phyloP scores from a whole-genome alignment of 2,797 vertebrate species.

The Gallirallus australis region DNA sequence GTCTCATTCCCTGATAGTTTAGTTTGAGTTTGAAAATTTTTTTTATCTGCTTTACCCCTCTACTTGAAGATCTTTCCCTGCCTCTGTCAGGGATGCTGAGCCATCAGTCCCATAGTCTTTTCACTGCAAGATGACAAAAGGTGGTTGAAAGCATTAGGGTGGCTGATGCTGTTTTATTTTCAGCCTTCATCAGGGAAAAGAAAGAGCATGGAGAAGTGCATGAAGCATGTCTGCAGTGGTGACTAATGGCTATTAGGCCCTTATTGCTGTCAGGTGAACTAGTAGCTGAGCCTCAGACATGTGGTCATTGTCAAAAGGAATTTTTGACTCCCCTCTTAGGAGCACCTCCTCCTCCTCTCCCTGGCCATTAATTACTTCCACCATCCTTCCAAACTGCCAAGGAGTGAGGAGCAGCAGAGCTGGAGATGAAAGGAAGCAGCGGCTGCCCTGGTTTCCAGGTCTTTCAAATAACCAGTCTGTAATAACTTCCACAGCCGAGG shows the following conservation, averaged over 20 bases:
- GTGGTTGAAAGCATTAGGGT: not conserved
- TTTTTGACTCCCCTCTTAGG: slow-evolving; percentile 80
- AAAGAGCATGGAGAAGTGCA: slow-evolving; percentile 11
- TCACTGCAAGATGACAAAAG: not conserved
- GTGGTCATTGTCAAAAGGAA: slow-evolving; percentile 81
- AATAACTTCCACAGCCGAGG: slow-evolving; percentile 76
- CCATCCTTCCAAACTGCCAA: slow-evolving; percentile 79
- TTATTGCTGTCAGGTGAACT: slow-evolving; percentile 71
- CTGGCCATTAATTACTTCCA: slow-evolving; percentile 79
- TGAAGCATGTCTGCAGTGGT: slow-evolving; percentile 10
- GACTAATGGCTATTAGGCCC: slow-evolving; percentile 58
- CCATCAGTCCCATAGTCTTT: not conserved
- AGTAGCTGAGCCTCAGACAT: slow-evolving; percentile 66
- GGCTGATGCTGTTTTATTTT: slow-evolving; percentile 23
- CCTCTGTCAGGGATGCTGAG: not conserved
- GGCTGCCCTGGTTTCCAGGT: slow-evolving; percentile 72
- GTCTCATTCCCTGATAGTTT: not conserved
- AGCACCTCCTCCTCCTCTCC: slow-evolving; percentile 61
- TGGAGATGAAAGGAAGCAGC: slow-evolving; percentile 72
- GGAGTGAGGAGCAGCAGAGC: slow-evolving; percentile 71
- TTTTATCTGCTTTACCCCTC: not conserved
- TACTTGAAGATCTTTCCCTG: not conserved
- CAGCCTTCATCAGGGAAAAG: not conserved
- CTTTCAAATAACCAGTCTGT: slow-evolving; percentile 76
- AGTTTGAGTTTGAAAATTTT: not conserved